Base-by-base conservation (phyloP, 2,888 invertebrate genomes). In the Endomychus coccineus region DNA sequence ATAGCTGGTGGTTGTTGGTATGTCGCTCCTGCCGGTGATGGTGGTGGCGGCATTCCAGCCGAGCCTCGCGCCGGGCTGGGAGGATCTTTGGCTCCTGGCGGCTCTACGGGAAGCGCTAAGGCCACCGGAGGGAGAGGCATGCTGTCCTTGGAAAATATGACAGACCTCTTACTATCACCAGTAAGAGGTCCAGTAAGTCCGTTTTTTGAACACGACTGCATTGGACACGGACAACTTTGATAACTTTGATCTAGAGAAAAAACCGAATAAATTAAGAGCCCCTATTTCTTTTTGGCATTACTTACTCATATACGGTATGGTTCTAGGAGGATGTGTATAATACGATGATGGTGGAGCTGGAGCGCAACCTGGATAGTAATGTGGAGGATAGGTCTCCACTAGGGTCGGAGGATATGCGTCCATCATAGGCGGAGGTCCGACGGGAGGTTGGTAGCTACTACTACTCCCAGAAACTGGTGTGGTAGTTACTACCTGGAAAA, bases 151-250 rank as follows among this genome's bases (percentile, higher is more conserved):
- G 62, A 59, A 44, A 62, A 59, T 41, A 59, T 50, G 46, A 64
- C 61, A 56, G 67, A 66, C 67, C 67, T 71, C 78, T 86, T 87
- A 83, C 83, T 80, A 81, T 85, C 86, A 86, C 88, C 88, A 88
- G 86, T 87, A 88, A 85, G 88, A 85, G 88, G 88, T 80, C 89
- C 89, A 89, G 88, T 87, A 87, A 80, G 86, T 82, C 83, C 89
- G 89, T 90, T 90, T 90, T 89, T 89, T 89, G 89, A 86, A 89
- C 87, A 89, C 78, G 87, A 80, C 74, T 86, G 86, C 76, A 87
- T 79, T 72, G 88, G 86, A 76, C 88, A 89, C 59, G 88, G 85
- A 70, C 89, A 88, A 70, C 76, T 74, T 59, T 75, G 76, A 64
- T 78, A 73, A 65, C 78, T 71, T 60, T 65, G 66, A 64, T 70